Evolutionary conservation across 2,113 vertebrate genomes (phyloP), one percentile per base, ranked within the genome.

Genomic region (Argyrosomus japonicus): DNA sequence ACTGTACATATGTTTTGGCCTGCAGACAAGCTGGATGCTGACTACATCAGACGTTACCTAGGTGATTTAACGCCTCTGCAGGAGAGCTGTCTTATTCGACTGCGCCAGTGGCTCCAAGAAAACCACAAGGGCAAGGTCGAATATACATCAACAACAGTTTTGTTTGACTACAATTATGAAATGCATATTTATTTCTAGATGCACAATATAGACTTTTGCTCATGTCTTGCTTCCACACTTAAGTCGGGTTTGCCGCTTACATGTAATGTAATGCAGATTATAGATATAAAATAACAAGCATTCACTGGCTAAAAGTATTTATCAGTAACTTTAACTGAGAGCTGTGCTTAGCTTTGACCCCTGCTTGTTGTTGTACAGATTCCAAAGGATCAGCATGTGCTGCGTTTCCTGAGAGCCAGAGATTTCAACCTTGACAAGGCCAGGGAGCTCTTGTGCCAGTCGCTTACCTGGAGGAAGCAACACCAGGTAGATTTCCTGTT

Each of bases 341-440:
- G 10, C 21, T 17, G 3, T 51, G 15, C n/a, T 6, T 56, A n/a
- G 14, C 13, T 68, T 56, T 75, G 18, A 68, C 27, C 18, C 25
- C 11, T 80, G 45, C 11, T n/a, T 75, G 19, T 19, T 56, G 13
- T 23, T 62, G 15, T 64, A 12, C 84, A 99, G 98, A 98, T 98
- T 69, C 98, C 98, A 1, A 99, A 99, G 87, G 98, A 99, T 70
- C 97, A 99, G 83, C 98, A 99, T 50, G 97, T 99, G 23, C 94
- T 99, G 64, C 96, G 97, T 23, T 99, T 99, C 88, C 89, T 99
- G n/a, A 96, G 96, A 1, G 96, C 98, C 7, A 93, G 97, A 25
- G 98, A 99, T 84, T 99, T 99, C 91, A 97, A 97, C 75, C 93
- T 99, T 0, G 98, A 99, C 89, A 99, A 98, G 85, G 96, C 97